Evolutionary conservation across 2,797 vertebrate species (phyloP).

Genomic region (Tadarida brasiliensis): DNA sequence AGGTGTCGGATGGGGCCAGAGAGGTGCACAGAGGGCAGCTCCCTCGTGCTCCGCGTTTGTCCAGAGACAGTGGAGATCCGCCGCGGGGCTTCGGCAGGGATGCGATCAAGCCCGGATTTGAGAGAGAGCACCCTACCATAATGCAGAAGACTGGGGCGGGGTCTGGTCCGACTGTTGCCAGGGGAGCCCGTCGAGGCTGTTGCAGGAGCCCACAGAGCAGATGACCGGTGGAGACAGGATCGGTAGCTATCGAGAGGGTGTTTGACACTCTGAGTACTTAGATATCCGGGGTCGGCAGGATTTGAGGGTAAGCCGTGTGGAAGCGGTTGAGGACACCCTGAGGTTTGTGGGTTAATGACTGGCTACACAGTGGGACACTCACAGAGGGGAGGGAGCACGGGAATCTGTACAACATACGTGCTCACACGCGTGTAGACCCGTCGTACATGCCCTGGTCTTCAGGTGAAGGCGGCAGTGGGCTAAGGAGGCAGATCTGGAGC

Average conservation of each 20-base stretch:
- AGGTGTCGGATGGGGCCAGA: rapidly evolving
- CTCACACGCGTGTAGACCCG: rapidly evolving
- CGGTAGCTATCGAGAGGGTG: rapidly evolving
- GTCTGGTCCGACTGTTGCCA: rapidly evolving
- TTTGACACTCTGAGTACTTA: neutral
- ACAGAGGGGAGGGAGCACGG: rapidly evolving
- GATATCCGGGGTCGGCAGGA: neutral
- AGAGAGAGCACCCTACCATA: rapidly evolving
- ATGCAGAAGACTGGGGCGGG: neutral
- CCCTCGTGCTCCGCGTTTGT: neutral
- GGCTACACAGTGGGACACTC: rapidly evolving
- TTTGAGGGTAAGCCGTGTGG: neutral
- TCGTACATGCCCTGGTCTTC: rapidly evolving
- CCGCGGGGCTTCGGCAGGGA: neutral
- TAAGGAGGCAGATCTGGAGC: no score
- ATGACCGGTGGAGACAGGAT: neutral
- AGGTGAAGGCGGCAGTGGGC: neutral
- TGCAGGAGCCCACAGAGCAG: neutral
- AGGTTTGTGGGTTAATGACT: no score
- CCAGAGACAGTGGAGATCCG: rapidly evolving
- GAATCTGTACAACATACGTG: rapidly evolving
- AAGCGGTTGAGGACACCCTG: neutral
- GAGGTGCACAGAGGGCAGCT: rapidly evolving
- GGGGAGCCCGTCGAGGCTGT: neutral
- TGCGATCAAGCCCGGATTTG: neutral